phyloP scores from a whole-genome alignment of 2,888 invertebrate genomes.

The Empis livida region DNA sequence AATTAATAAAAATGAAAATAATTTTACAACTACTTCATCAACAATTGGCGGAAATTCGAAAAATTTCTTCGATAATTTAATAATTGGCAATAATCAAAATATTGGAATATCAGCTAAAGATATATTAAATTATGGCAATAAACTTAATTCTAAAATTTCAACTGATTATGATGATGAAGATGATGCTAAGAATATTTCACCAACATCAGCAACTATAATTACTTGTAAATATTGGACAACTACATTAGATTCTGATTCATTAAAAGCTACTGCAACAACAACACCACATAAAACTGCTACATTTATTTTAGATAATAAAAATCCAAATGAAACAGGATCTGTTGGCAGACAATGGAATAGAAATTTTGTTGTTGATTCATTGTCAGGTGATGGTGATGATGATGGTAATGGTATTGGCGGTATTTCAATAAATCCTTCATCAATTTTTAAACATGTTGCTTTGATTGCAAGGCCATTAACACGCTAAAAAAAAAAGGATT shows the following conservation, averaged over 20 bases:
- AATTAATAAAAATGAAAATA: conserved; percentile 4
- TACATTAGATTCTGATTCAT: conserved; percentile 5
- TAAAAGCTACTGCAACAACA: background rate
- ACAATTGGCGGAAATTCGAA: no score
- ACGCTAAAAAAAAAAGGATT: conserved; percentile 16
- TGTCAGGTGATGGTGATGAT: conserved; percentile 7
- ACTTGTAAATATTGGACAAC: conserved; percentile 28
- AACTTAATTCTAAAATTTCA: background rate
- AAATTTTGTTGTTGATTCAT: conserved; percentile 12
- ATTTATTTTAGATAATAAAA: background rate
- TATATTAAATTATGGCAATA: background rate
- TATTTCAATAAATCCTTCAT: conserved; percentile 17
- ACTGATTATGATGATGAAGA: conserved; percentile 4
- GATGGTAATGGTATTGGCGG: conserved; percentile 6
- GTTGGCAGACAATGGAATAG: no score
- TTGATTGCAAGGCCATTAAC: conserved; percentile 26
- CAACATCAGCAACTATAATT: conserved; percentile 19
- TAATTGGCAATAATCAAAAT: no score
- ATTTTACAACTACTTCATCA: conserved; percentile 3
- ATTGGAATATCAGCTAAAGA: no score
- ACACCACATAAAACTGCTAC: background rate
- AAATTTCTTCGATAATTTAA: no score
- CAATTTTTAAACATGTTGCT: conserved; percentile 25
- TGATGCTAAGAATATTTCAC: background rate
- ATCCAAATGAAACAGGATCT: no score